Percentiles rank a stretch among this genome's conserved stretches.
Evolutionary conservation across 2,888 invertebrate genomes (phyloP).

Genomic region (Amblyteles armatorius): DNA sequence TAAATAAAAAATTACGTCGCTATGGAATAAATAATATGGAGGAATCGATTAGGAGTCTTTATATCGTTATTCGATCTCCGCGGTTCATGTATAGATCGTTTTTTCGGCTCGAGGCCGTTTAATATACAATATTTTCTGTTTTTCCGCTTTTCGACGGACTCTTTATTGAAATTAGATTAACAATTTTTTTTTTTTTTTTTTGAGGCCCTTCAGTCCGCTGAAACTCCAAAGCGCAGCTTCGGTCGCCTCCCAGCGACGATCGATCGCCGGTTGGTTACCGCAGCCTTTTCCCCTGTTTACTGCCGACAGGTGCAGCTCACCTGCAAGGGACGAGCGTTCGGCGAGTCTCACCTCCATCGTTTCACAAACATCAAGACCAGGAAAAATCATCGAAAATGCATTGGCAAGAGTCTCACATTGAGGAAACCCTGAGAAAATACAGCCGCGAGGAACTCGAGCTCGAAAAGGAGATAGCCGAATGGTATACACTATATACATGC

Average conservation of each 20-base stretch:
- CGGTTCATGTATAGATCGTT: conserved; percentile 22
- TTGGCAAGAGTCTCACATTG: conserved; percentile 5
- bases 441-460: conserved; percentile 69
- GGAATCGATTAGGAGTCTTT: background rate
- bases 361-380: background rate
- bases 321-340: background rate
- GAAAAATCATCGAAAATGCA: conserved; percentile 45
- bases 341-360: background rate
- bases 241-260: conserved; percentile 12
- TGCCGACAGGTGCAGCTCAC: conserved; percentile 17
- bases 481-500: conserved; percentile 67
- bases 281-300: conserved; percentile 3
- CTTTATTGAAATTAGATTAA: background rate
- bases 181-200: background rate
- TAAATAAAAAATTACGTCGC: background rate
- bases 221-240: background rate
- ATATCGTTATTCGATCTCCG: conserved; percentile 17
- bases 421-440: conserved; percentile 43
- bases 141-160: background rate
- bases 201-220: background rate
- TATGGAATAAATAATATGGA: background rate
- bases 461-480: conserved; percentile 71
- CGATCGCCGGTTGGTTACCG: conserved; percentile 3
- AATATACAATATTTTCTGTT: conserved; percentile 42
- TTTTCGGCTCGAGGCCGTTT: conserved; percentile 8